phyloP scores from a whole-genome alignment of 2,888 invertebrate genomes.

The Hydroisotoma schaefferi region DNA sequence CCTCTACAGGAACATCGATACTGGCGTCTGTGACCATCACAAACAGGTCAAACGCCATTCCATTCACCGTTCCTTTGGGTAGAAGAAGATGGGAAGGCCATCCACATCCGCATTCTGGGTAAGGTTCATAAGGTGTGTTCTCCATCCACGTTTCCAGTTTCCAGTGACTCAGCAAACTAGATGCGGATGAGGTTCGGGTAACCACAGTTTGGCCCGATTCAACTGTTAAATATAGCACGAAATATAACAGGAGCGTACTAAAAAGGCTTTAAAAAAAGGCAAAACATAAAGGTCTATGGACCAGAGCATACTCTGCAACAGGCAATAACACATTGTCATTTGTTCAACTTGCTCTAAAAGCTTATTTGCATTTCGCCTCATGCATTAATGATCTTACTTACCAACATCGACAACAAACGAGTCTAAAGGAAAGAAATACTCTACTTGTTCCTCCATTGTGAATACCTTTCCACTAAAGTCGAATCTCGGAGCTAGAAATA shows the following conservation, averaged over 20 bases:
- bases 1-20: conserved; percentile 27
- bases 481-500: conserved; percentile 20
- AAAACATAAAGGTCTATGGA: no score
- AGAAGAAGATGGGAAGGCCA: conserved; percentile 49
- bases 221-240: no score
- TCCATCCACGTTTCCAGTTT: conserved; percentile 10
- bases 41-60: conserved; percentile 48
- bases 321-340: no score
- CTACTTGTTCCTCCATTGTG: conserved; percentile 2
- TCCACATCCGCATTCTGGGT: conserved; percentile 48
- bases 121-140: no score
- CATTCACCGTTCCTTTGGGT: conserved; percentile 45
- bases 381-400: no score
- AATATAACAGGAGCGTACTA: no score
- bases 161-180: conserved; percentile 3
- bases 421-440: conserved; percentile 7
- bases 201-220: neutral
- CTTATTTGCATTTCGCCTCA: no score
- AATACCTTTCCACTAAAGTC: neutral
- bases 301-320: no score
- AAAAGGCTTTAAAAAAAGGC: no score
- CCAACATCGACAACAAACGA: neutral
- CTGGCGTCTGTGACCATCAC: conserved; percentile 47
- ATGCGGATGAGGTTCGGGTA: conserved; percentile 4
- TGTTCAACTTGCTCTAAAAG: no score